Base-by-base conservation (phyloP, 2,888 invertebrate genomes). In the Machimus atricapillus region DNA sequence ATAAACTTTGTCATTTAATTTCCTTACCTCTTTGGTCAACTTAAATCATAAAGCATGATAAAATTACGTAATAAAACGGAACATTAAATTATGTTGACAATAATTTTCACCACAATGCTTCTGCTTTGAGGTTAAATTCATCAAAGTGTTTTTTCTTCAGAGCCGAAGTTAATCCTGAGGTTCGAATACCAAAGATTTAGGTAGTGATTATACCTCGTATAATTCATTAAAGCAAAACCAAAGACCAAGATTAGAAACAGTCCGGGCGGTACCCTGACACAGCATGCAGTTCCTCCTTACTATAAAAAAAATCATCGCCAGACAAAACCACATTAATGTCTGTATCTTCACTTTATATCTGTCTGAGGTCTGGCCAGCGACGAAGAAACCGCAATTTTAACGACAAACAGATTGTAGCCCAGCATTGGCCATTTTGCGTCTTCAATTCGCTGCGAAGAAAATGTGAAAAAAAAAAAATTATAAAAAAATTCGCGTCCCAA, bases 331-430 rank as follows among this genome's bases (percentile, higher is more conserved):
- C 81, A 81, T 81, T 81, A 56, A 81, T 81, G 81, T 81, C 81
- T 81, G 81, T 81, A 81, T 81, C 81, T 81, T 56, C 52, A 81
- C 52, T 81, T 81, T 81, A 81, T 81, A 81, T 81, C 81, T 81
- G 81, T 81, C 81, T 81, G 81, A 52, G 56, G 81, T 27, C 81
- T 81, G 81, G 16, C 31, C 52, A 23, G 56, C 81, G 34, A 23
- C 9, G 46, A n/a, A 81, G 37, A 78, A 81, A 56, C 81, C 81
- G 31, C 81, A 81, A 81, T 46, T 46, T 56, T 81, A 81, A 81
- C 46, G 34, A 52, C 52, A 81, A 81, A 81, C 31, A 34, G 81
- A 40, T 23, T 78, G 40, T 37, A 23, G 46, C 77, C 77, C 34
- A n/a, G 27, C 27, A 66, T 23, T 27, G 66, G 27, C 12, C 27